Evolutionary conservation across 2,797 vertebrate genomes (phyloP).

Genomic region (Gadopsis bispinosus): DNA sequence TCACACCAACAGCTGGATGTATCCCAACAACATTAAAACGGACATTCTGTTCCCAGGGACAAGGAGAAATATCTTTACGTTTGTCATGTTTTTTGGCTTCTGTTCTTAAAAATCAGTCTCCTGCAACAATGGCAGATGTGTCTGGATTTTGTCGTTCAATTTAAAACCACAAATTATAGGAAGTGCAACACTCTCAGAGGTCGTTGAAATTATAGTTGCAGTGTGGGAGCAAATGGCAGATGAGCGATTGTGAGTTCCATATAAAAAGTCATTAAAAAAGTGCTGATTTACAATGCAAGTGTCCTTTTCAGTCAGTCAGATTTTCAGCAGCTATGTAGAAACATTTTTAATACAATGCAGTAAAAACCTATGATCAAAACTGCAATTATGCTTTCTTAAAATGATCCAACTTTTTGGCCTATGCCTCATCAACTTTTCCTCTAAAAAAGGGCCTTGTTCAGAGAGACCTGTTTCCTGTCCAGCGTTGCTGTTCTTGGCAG

Average conservation of each 20-base stretch:
- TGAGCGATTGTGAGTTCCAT: slow-evolving; percentile 10
- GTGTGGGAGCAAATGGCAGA: slow-evolving; percentile 12
- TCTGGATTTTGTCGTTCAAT: slow-evolving; percentile 56
- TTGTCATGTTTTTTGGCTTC: slow-evolving; percentile 24
- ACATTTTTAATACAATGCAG: slow-evolving; percentile 1
- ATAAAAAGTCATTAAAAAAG: slow-evolving; percentile 21
- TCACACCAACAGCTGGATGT: slow-evolving; percentile 55
- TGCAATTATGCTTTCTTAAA: slow-evolving; percentile 43
- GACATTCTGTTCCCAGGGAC: slow-evolving; percentile 58
- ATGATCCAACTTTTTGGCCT: slow-evolving; percentile 47
- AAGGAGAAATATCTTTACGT: slow-evolving; percentile 43
- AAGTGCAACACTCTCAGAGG: slow-evolving; percentile 43
- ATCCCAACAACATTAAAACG: slow-evolving; percentile 44
- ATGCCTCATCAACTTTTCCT: slow-evolving; percentile 62
- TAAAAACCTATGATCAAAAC: background rate
- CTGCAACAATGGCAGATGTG: slow-evolving; percentile 21
- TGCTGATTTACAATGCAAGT: background rate
- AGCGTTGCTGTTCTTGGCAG: slow-evolving; percentile 84
- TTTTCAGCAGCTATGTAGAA: background rate
- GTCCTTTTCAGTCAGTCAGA: background rate
- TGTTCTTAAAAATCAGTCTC: slow-evolving; percentile 38
- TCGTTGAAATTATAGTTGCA: slow-evolving; percentile 17
- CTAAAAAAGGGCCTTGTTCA: slow-evolving; percentile 78
- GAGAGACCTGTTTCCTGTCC: slow-evolving; percentile 79
- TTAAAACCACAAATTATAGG: slow-evolving; percentile 39